Base-by-base conservation (phyloP, 92 coral and sea anemone species). In the Zoanthus gigantus region DNA sequence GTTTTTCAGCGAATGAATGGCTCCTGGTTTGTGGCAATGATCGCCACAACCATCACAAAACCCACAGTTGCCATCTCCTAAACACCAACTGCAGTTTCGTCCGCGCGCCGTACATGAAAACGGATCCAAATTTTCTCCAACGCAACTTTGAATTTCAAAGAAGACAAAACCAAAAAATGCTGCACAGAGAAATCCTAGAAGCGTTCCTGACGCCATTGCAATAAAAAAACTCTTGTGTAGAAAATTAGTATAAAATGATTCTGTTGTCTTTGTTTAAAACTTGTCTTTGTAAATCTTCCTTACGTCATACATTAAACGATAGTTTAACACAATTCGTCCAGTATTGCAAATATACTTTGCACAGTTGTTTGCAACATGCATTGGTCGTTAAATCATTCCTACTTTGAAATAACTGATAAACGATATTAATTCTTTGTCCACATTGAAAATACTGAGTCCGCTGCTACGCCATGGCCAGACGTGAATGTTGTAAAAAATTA, bases 1-100 rank as follows among this genome's bases (percentile, higher is more conserved):
- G 91, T 95, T 97, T 53, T 94, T 90, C 32, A 95, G 90, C 71
- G 93, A 90, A 74, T 95, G 95, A 13, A 90, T 94, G 18, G 98
- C 98, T 30, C 94, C 97, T 4, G 97, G 93, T 60, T 91, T 95
- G 77, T 97, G 99, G 69, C 99, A 97, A 13, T 95, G 93, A 88
- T 97, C 99, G 5, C 98, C 98, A 79, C 99, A 97, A 37, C 90
- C 89, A 90, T 97, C 99, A 83, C 99, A 97, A 84, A 97, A 97
- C 31, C 99, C 99, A 84, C 99, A 97, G 71, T 95, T 97, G 30
- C 99, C 98, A 77, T 97, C 99, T 87, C 97, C 94, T 56, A 97
- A 84, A 77, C 99, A 97, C 94, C 96, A 97, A 45, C 96, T 90
- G 69, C 99, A 97, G 88, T 97, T 97, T 71, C 95, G 82, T 17